Evolutionary conservation across 2,113 vertebrate genomes (phyloP), one percentile per base, ranked within the genome.

Genomic region (Daboia siamensis): DNA sequence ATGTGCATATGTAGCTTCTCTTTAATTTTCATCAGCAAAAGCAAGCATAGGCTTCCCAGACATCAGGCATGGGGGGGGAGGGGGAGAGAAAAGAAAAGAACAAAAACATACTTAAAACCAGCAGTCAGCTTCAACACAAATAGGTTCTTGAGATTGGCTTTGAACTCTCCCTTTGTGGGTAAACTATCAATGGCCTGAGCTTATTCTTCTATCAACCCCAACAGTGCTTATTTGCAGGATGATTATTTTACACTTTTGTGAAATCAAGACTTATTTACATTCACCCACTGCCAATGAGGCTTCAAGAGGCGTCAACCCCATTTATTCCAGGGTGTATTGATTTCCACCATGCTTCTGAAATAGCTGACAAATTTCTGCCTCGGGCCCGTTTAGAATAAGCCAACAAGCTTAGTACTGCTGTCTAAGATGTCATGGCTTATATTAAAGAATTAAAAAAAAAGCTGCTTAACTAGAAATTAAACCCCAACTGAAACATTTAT

Each of bases 21-120:
- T 91, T 89, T 33, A 56, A 94, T 94, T 95, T 56, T 93, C 88
- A 94, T 93, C 90, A 94, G 48, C 52, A 88, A 10, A 17, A 95
- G 90, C 11, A 57, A 94, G 89, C 64, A 94, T 91, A 91, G 0
- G 3, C 92, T 95, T 94, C 48, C 92, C 51, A 94, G 89, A 93
- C 91, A 84, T 93, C 64, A 87, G 90, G 91, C 80, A 93, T 89
- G 55, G 39, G 39, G 39, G 39, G 39, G 39, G n/a, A n/a, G n/a
- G 39, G 39, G 39, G 39, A 39, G n/a, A 39, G 2, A 51, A 29
- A 56, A 92, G 61, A 0, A n/a, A 26, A 80, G 91, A 93, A 90
- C 48, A 90, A 92, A 0, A 1, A 85, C 10, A 94, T 48, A 56
- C 80, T 90, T 92, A 84, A 69, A 94, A 48, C 8, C 80, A 86